Conservation (phyloP, 2,888 invertebrate species). For the Cantharis rufa region DNA sequence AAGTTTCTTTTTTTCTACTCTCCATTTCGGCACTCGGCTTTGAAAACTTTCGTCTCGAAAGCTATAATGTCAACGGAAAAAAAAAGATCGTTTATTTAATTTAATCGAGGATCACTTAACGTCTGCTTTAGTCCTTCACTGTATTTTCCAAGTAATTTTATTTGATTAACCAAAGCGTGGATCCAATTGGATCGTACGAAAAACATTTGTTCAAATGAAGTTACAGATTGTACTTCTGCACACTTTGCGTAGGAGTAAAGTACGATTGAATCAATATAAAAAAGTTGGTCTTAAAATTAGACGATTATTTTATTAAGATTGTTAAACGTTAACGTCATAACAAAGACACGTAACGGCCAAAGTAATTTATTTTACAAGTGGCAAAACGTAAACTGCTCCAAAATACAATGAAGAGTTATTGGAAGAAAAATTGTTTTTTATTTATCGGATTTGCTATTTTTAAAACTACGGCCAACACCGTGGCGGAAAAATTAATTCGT, state of each 20-base stretch:
- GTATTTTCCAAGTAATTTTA: neutral
- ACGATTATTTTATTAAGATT: neutral
- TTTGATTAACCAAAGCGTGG: neutral
- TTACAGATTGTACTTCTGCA: constrained; percentile 1
- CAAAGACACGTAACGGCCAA: neutral
- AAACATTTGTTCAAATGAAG: neutral
- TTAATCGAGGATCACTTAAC: neutral
- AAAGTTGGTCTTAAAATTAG: neutral
- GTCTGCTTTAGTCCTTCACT: neutral
- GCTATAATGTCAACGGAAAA: neutral
- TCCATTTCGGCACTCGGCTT: neutral
- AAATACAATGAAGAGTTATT: neutral
- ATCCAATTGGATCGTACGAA: neutral
- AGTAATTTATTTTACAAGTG: neutral
- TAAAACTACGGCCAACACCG: neutral
- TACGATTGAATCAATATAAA: neutral
- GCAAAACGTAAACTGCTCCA: neutral
- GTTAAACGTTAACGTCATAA: neutral
- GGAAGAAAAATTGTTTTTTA: neutral
- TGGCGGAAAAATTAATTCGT: neutral
- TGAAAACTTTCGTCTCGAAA: neutral
- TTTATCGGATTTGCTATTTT: neutral
- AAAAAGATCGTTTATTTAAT: neutral
- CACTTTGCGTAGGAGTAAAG: neutral
- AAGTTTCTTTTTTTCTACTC: neutral